Conservation (phyloP, 2,888 invertebrate species). For the Rugalucina vietnamica region DNA sequence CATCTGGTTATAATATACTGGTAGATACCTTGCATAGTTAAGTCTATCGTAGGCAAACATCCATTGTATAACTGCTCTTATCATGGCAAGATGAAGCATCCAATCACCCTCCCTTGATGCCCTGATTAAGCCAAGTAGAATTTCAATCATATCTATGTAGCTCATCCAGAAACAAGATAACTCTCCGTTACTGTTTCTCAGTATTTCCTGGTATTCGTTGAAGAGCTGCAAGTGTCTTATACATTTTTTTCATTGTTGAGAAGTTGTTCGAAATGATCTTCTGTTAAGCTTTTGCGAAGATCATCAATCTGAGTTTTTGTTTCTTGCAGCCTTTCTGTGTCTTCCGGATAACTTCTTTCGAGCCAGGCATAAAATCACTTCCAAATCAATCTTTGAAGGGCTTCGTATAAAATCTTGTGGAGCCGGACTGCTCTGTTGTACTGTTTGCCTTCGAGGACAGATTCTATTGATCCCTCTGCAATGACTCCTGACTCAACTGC, state of each 20-base stretch:
- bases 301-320: neutral
- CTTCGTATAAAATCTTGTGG: conserved; percentile 49
- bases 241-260: neutral
- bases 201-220: no score
- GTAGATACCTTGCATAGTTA: conserved; percentile 60
- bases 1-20: neutral
- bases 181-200: no score
- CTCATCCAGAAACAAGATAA: no score
- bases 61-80: conserved; percentile 59
- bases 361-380: neutral
- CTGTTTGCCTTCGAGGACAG: conserved; percentile 33
- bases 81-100: no score
- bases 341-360: neutral
- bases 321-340: neutral
- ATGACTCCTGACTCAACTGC: conserved; percentile 26
- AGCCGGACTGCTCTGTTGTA: conserved; percentile 49
- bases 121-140: no score
- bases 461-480: conserved; percentile 32
- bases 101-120: no score
- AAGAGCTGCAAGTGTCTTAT: conserved; percentile 42
- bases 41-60: no score
- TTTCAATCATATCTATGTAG: no score
- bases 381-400: conserved; percentile 23
- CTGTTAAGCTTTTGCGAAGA: neutral
- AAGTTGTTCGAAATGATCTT: neutral